Conservation (phyloP, 1,140 invertebrate genomes). For the Babylonia areolata region DNA sequence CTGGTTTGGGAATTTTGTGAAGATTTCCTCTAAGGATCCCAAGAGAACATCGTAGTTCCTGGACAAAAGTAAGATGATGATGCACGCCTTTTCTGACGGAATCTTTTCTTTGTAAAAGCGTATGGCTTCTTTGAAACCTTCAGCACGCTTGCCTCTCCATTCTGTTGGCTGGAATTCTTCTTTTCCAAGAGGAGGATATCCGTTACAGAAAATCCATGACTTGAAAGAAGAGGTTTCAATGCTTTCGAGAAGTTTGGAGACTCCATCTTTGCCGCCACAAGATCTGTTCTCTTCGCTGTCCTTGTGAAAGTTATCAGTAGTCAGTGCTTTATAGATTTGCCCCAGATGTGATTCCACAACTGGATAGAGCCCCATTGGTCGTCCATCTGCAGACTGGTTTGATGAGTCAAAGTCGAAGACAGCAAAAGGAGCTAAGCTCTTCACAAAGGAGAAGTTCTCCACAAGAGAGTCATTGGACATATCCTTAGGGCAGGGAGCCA, state of each 20-base stretch:
- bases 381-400: neutral
- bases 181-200: constrained; percentile 38
- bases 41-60: constrained; percentile 50
- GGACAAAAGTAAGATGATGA: constrained; percentile 55
- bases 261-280: constrained; percentile 10
- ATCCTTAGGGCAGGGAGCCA: constrained; percentile 28
- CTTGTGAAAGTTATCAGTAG: constrained; percentile 51
- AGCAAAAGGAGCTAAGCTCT: constrained; percentile 38
- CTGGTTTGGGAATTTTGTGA: constrained; percentile 48
- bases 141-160: constrained; percentile 49
- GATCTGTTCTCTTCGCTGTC: constrained; percentile 33
- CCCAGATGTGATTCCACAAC: constrained; percentile 30
- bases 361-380: constrained; percentile 35
- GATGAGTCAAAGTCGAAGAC: constrained; percentile 50
- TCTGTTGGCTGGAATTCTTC: constrained; percentile 21
- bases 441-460: constrained; percentile 41
- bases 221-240: constrained; percentile 28
- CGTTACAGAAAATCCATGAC: constrained; percentile 52
- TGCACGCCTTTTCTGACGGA: constrained; percentile 47
- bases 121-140: constrained; percentile 51
- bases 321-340: constrained; percentile 42
- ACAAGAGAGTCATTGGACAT: constrained; percentile 36
- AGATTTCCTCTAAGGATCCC: constrained; percentile 50
- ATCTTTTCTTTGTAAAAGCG: constrained; percentile 48
- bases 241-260: constrained; percentile 28